Conservation (phyloP, 1,140 invertebrate species). For the Holotrichia oblita region DNA sequence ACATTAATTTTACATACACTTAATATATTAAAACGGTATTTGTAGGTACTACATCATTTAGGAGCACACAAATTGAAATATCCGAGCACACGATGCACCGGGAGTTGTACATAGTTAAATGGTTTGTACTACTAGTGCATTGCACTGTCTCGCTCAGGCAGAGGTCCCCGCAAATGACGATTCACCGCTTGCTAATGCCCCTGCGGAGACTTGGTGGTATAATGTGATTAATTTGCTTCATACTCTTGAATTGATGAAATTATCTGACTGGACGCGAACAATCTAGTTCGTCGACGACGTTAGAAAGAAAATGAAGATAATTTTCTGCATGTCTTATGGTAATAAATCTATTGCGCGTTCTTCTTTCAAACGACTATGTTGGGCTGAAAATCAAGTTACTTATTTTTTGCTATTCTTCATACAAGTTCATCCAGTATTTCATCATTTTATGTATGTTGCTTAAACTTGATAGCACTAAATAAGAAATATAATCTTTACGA, state of each 20-base stretch:
- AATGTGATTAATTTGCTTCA: slow-evolving; percentile 29
- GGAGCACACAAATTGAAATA: not conserved
- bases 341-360: too few relatives aligned
- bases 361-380: too few relatives aligned
- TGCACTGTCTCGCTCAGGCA: slow-evolving; percentile 29
- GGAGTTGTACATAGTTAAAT: not conserved
- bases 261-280: slow-evolving; percentile 15
- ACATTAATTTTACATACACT: not conserved
- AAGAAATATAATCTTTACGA: too few relatives aligned
- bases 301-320: not conserved
- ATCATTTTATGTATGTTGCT: too few relatives aligned
- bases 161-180: slow-evolving; percentile 14
- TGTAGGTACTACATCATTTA: not conserved
- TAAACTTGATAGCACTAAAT: too few relatives aligned
- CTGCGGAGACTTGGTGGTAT: slow-evolving; percentile 13
- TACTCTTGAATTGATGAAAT: slow-evolving; percentile 17
- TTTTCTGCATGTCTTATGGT: too few relatives aligned
- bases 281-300: not conserved
- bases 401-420: too few relatives aligned
- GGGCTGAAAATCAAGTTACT: too few relatives aligned
- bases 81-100: not conserved
- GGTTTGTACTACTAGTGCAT: not conserved
- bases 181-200: slow-evolving; percentile 13
- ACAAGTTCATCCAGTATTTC: too few relatives aligned
- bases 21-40: not conserved